phyloP scores from a whole-genome alignment of 1,140 invertebrate species.

The Coenobita brevimanus region DNA sequence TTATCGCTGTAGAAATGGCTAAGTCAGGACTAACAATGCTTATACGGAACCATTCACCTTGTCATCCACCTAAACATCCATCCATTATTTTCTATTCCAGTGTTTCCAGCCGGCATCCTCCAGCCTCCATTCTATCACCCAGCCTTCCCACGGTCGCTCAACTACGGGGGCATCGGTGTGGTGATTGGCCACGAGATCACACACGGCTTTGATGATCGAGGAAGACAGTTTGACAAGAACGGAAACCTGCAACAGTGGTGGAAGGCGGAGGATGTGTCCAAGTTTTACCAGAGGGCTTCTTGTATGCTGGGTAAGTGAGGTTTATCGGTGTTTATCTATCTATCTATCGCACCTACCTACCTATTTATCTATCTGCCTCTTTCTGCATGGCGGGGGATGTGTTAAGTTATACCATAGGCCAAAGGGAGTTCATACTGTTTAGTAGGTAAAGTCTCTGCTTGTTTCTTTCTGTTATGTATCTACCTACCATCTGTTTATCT shows the following conservation, averaged over 20 bases:
- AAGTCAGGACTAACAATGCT: too few species aligned
- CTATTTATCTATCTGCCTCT: too few species aligned
- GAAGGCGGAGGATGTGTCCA: conserved; percentile 77
- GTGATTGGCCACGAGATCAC: conserved; percentile 92
- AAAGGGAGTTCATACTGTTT: too few species aligned
- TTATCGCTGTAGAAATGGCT: neutral
- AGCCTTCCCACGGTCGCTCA: conserved; percentile 86
- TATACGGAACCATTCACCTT: too few species aligned
- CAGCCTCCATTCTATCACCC: conserved; percentile 91
- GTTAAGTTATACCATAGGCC: too few species aligned
- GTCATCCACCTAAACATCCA: too few species aligned
- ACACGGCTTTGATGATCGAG: conserved; percentile 92
- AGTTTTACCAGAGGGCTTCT: conserved; percentile 63
- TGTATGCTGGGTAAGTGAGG: conserved; percentile 68
- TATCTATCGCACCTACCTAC: too few species aligned
- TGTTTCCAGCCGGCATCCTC: conserved; percentile 92
- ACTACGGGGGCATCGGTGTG: conserved; percentile 90
- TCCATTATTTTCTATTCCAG: conserved; percentile 75
- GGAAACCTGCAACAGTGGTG: conserved; percentile 99
- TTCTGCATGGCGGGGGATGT: too few species aligned
- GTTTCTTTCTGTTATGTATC: too few species aligned
- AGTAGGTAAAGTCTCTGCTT: too few species aligned
- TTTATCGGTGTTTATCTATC: too few species aligned
- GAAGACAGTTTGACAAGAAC: conserved; percentile 95
- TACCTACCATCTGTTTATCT: too few species aligned